Percentiles rank a stretch among this genome's conserved stretches.
phyloP scores from a whole-genome alignment of 2,888 invertebrate species.

The Sarcophaga subvicina region DNA sequence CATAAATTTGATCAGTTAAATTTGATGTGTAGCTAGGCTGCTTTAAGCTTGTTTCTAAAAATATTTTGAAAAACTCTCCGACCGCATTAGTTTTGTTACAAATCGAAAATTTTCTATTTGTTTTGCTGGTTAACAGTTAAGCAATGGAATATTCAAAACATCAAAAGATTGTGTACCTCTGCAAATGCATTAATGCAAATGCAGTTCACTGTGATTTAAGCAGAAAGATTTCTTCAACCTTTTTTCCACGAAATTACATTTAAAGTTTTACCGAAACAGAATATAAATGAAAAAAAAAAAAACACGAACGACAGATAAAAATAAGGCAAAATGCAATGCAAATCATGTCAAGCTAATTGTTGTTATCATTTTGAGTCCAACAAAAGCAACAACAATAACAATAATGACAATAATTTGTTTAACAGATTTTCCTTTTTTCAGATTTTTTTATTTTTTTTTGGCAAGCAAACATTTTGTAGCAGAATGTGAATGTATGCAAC shows the following conservation, averaged over 20 bases:
- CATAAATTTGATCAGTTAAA: too few species aligned
- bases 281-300: background rate
- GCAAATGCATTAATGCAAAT: slow-evolving; percentile 27
- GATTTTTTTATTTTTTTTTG: background rate
- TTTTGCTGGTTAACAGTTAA: background rate
- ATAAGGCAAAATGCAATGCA: slow-evolving; percentile 35
- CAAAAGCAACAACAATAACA: slow-evolving; percentile 46
- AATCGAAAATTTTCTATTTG: too few species aligned
- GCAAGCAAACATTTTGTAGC: slow-evolving; percentile 22
- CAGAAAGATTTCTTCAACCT: slow-evolving; percentile 41
- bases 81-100: too few species aligned
- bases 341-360: slow-evolving; percentile 67
- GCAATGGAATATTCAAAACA: background rate
- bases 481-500: slow-evolving; percentile 30
- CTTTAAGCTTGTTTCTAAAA: too few species aligned
- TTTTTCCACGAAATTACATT: slow-evolving; percentile 47
- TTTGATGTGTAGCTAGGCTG: too few species aligned
- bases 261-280: slow-evolving; percentile 27
- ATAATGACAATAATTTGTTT: slow-evolving; percentile 46
- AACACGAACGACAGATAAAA: background rate
- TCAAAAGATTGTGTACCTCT: slow-evolving; percentile 21
- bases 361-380: slow-evolving; percentile 51
- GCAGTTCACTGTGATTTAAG: slow-evolving; percentile 47
- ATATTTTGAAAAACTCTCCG: too few species aligned
- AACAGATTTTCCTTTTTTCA: slow-evolving; percentile 16